Conservation (phyloP, 2,797 vertebrate genomes). For the Onychomys arenicola region DNA sequence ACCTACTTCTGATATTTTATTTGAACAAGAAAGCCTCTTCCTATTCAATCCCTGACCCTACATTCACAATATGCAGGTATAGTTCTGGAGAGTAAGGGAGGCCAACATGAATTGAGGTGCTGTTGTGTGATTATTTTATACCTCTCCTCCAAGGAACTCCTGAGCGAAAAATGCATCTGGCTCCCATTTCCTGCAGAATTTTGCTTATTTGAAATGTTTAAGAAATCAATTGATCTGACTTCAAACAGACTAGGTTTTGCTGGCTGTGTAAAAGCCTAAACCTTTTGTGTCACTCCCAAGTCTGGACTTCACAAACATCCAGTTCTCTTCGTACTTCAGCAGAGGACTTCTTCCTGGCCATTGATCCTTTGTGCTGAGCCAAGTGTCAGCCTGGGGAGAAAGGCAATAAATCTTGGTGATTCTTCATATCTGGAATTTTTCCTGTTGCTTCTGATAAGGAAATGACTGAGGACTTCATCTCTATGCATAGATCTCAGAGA, state of each 20-base stretch:
- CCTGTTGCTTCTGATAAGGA: conserved; percentile 84
- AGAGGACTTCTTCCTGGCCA: conserved; percentile 74
- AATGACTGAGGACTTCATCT: conserved; percentile 81
- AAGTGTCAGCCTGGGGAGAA: conserved; percentile 75
- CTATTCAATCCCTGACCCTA: neutral
- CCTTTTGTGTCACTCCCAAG: conserved; percentile 70
- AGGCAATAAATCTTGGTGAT: conserved; percentile 80
- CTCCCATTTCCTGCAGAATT: conserved; percentile 84
- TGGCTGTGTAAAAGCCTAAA: conserved; percentile 72
- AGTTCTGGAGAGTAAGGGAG: neutral
- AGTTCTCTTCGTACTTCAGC: conserved; percentile 77
- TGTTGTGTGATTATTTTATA: conserved; percentile 79
- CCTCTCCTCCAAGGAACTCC: conserved; percentile 78
- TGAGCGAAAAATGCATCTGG: conserved; percentile 81
- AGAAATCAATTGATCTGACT: conserved; percentile 80
- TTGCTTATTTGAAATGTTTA: conserved; percentile 84
- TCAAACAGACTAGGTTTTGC: conserved; percentile 77
- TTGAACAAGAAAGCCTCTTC: conserved; percentile 8
- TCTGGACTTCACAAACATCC: conserved; percentile 76
- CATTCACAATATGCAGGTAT: neutral
- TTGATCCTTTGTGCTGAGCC: conserved; percentile 27
- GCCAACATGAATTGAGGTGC: conserved; percentile 61
- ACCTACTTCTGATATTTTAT: neutral
- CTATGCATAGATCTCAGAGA: conserved; percentile 74
- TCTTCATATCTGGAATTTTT: conserved; percentile 84